These are phyloP conservation scores for Pseudococcus longispinus DNA, from an alignment of 2,888 invertebrate genomes.

Conservation along the genomic window DNA sequence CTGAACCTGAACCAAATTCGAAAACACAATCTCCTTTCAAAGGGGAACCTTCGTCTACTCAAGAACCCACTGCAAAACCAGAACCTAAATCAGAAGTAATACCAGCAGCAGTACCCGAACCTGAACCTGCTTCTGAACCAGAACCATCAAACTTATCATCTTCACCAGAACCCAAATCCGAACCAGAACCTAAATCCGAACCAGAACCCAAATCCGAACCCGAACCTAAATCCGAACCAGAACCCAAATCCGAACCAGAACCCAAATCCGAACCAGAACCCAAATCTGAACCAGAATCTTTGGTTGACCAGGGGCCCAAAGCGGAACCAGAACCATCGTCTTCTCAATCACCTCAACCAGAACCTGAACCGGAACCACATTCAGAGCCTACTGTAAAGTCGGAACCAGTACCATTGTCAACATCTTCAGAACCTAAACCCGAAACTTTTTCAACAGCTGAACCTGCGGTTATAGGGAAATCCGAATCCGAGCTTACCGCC, in stretches of 20 bases:
- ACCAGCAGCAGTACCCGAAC: constrained; percentile 58
- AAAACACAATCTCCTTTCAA: constrained; percentile 57
- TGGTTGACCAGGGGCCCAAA: constrained; percentile 57
- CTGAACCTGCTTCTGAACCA: constrained; percentile 61
- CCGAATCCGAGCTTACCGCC: constrained; percentile 62
- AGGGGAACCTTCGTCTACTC: constrained; percentile 35
- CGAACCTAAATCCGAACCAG: constrained; percentile 61
- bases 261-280: constrained; percentile 59
- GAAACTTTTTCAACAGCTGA: constrained; percentile 49
- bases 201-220: constrained; percentile 61
- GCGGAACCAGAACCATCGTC: constrained; percentile 57
- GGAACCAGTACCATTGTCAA: constrained; percentile 59
- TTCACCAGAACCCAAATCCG: constrained; percentile 57
- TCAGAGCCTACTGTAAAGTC: constrained; percentile 59
- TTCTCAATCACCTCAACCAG: neutral
- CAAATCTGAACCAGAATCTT: constrained; percentile 60
- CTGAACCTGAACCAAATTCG: constrained; percentile 59
- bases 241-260: constrained; percentile 61
- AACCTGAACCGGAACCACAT: constrained; percentile 55
- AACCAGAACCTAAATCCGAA: constrained; percentile 58
- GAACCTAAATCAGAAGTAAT: constrained; percentile 57
- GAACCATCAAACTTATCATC: constrained; percentile 60
- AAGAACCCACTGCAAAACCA: constrained; percentile 58
- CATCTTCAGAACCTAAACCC: constrained; percentile 51
- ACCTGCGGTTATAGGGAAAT: constrained; percentile 59